Percentiles rank a stretch among this genome's conserved stretches.
These are phyloP conservation scores for Caenorhabditis afra DNA, from an alignment of 2,888 invertebrate genomes.

Conservation along the genomic window DNA sequence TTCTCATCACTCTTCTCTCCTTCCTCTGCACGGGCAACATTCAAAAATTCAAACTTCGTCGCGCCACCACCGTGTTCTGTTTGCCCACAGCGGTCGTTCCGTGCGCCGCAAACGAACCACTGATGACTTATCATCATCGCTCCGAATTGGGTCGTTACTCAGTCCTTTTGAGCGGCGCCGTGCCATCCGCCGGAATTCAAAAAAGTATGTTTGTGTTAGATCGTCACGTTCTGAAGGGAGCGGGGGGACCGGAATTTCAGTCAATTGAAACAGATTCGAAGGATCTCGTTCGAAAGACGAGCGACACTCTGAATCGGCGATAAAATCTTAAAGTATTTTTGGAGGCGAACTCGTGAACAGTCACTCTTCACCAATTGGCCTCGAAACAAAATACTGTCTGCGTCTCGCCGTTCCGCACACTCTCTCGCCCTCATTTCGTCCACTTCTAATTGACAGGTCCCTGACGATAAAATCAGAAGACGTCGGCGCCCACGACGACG, in stretches of 20 bases:
- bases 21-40: too few species aligned
- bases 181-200: slow-evolving; percentile 15
- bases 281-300: neutral
- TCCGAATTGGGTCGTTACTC: neutral
- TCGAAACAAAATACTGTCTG: slow-evolving; percentile 25
- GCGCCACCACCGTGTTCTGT: neutral
- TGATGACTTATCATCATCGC: slow-evolving; percentile 1
- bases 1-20: neutral
- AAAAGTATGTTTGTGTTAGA: too few species aligned
- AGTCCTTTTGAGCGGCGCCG: slow-evolving; percentile 9
- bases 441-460: slow-evolving; percentile 32
- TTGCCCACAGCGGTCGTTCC: slow-evolving; percentile 2
- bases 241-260: neutral
- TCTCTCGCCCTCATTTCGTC: slow-evolving; percentile 13
- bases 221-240: neutral
- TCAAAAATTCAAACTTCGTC: slow-evolving; percentile 4
- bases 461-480: slow-evolving; percentile 20
- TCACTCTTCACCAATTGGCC: slow-evolving; percentile 18
- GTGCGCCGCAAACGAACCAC: neutral
- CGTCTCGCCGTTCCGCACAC: neutral
- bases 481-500: neutral
- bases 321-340: slow-evolving; percentile 5
- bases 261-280: neutral
- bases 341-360: slow-evolving; percentile 17
- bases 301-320: neutral